These are phyloP conservation scores for Bacillus rossius DNA, from an alignment of 1,140 invertebrate species.

Conservation along the genomic window DNA sequence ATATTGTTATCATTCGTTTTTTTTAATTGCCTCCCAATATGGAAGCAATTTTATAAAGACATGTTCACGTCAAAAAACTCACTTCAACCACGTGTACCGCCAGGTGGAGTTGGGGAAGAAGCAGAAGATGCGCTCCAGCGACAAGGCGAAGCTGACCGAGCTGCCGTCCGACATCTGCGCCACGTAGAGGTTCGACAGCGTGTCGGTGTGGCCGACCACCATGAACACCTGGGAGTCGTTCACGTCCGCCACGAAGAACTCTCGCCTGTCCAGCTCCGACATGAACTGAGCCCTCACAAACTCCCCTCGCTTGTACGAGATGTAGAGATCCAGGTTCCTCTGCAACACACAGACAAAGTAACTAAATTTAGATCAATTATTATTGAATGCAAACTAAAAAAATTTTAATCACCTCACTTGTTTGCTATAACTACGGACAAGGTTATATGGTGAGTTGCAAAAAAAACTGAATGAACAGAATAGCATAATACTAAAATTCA, in stretches of 20 bases:
- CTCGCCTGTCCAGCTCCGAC: slow-evolving; percentile 54
- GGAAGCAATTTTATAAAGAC: too few species aligned
- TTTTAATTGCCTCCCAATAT: too few species aligned
- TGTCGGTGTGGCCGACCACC: slow-evolving; percentile 73
- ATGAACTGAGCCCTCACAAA: slow-evolving; percentile 73
- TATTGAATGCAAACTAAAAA: too few species aligned
- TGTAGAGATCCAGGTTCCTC: slow-evolving; percentile 59
- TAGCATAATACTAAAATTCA: too few species aligned
- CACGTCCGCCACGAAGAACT: slow-evolving; percentile 81
- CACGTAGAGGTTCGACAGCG: slow-evolving; percentile 70
- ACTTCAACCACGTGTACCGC: slow-evolving; percentile 78
- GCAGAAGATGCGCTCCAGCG: slow-evolving; percentile 74
- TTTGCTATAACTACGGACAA: too few species aligned
- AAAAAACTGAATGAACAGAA: too few species aligned
- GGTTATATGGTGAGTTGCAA: too few species aligned
- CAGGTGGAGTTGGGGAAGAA: slow-evolving; percentile 77
- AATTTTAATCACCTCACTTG: too few species aligned
- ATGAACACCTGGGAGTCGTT: slow-evolving; percentile 73
- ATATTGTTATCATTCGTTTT: too few species aligned
- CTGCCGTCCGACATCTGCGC: slow-evolving; percentile 53
- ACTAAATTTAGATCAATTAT: not conserved
- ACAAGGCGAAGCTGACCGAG: slow-evolving; percentile 57
- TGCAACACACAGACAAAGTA: not conserved
- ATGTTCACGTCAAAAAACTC: too few species aligned
- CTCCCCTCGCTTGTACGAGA: slow-evolving; percentile 64